phyloP scores from a whole-genome alignment of 1,140 invertebrate genomes.

The Dendroctonus ponderosae region DNA sequence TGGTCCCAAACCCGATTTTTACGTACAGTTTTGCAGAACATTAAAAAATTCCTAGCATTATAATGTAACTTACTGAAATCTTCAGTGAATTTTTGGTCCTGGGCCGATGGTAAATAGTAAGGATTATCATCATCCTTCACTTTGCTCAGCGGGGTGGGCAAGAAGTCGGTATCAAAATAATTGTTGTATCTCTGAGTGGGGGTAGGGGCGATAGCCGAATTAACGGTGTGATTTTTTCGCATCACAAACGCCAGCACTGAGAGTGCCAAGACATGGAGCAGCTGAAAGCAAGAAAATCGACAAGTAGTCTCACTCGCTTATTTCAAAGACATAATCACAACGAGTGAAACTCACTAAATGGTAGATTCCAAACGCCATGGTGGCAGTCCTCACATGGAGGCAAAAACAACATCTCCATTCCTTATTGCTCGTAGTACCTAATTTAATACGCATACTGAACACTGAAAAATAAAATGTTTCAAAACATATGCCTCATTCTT shows the following conservation, averaged over 20 bases:
- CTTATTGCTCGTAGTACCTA: conserved; percentile 61
- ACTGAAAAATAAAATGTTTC: conserved; percentile 36
- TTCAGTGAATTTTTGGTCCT: conserved; percentile 55
- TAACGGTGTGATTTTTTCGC: conserved; percentile 59
- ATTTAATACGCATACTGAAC: conserved; percentile 64
- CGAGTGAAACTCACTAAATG: conserved; percentile 66
- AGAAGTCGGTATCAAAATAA: conserved; percentile 50
- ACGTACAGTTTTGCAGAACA: conserved; percentile 7
- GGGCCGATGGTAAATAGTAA: conserved; percentile 57
- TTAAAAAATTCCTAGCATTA: background rate
- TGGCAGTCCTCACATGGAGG: conserved; percentile 79
- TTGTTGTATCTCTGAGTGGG: conserved; percentile 31
- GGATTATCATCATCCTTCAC: conserved; percentile 54
- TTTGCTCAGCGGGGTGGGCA: conserved; percentile 68
- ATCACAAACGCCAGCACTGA: conserved; percentile 71
- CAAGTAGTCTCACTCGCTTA: conserved; percentile 6
- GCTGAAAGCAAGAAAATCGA: conserved; percentile 52
- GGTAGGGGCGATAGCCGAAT: conserved; percentile 22
- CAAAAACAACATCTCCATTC: conserved; percentile 79
- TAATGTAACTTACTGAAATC: background rate
- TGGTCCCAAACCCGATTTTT: background rate
- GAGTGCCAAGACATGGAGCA: conserved; percentile 68
- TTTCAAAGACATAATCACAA: background rate
- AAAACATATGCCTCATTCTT: too few species aligned
- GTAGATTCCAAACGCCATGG: conserved; percentile 76